Base-by-base conservation (phyloP, 2,888 invertebrate species). In the Acronicta leporina region DNA sequence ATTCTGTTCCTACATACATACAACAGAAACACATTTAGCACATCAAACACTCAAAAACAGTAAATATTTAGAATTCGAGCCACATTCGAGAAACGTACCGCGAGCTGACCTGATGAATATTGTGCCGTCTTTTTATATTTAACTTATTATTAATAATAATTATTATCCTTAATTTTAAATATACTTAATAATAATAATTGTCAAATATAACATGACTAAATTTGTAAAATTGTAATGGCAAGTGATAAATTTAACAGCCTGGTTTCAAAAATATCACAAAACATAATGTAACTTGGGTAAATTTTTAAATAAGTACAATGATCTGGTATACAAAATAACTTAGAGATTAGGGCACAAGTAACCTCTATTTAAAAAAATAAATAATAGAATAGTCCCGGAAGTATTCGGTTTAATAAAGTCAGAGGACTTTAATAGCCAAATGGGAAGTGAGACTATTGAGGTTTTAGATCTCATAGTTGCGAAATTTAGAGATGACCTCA, bases 391-490 rank as follows among this genome's bases (percentile, higher is more conserved):
- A 69, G 66, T 55, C 64, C 59, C 58, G 61, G 57, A 30, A 57
- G 53, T 20, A 14, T 56, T 50, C 46, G 51, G 40, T 46, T 48
- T 60, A 54, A 64, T 64, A 52, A 73, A 59, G 64, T 56, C 71
- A 5, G 59, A 27, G 49, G 65, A 63, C 62, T 63, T 62, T 49
- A 62, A 25, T 61, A 58, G 25, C 41, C 15, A n/a, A 20, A 45
- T 15, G 51, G 46, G 52, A 14, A 40, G 16, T 27, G 27, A 56
- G 63, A 53, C 49, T 62, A 53, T 63, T 61, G 61, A 30, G 66
- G 49, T 63, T 77, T 97, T 97, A 98, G 87, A 98, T 98, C 93
- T 98, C 98, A 94, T 98, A 98, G 93, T 98, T 98, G 90, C 98
- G 96, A 92, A 98, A 98, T 92, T 98, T 97, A 90, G 95, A 97